A percentile compares a stretch with the other conserved stretches of the same genome.
These are phyloP conservation scores for Sylvia atricapilla DNA, from an alignment of 2,113 vertebrate genomes.

Conservation along the genomic window DNA sequence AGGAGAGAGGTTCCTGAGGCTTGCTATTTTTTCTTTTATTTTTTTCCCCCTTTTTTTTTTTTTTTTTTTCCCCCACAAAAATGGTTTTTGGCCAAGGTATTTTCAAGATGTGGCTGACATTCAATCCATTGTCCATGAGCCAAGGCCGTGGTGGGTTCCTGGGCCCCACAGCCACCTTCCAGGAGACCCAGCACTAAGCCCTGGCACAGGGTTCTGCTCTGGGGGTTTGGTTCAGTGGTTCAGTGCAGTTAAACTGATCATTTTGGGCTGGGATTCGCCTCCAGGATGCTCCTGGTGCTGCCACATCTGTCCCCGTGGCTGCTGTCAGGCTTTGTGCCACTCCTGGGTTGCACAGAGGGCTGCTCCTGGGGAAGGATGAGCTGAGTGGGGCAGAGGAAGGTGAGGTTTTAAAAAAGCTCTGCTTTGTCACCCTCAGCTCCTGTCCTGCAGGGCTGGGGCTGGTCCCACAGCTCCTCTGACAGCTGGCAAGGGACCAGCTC, in stretches of 20 bases:
- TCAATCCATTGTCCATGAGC: background rate
- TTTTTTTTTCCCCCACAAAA: background rate
- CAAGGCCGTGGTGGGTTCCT: background rate
- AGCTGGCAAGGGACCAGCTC: background rate
- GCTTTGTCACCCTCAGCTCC: background rate
- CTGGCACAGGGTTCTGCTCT: background rate
- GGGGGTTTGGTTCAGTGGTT: background rate
- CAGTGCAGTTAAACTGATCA: background rate
- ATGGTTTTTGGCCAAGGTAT: background rate
- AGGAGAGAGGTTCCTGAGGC: background rate
- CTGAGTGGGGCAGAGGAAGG: background rate
- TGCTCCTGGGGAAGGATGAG: background rate
- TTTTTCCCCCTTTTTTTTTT: accelerated
- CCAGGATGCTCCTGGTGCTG: background rate
- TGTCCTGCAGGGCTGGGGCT: background rate
- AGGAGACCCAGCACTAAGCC: background rate
- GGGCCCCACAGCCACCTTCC: background rate
- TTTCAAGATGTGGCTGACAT: background rate
- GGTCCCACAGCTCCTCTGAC: background rate
- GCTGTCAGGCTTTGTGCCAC: background rate
- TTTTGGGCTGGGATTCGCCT: background rate
- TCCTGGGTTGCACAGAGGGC: accelerated
- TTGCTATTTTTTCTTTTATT: background rate
- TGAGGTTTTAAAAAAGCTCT: background rate
- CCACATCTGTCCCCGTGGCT: background rate